Percentiles rank a stretch among this genome's conserved stretches.
phyloP scores from a whole-genome alignment of 2,888 invertebrate genomes.

The Ectemnius cavifrons region DNA sequence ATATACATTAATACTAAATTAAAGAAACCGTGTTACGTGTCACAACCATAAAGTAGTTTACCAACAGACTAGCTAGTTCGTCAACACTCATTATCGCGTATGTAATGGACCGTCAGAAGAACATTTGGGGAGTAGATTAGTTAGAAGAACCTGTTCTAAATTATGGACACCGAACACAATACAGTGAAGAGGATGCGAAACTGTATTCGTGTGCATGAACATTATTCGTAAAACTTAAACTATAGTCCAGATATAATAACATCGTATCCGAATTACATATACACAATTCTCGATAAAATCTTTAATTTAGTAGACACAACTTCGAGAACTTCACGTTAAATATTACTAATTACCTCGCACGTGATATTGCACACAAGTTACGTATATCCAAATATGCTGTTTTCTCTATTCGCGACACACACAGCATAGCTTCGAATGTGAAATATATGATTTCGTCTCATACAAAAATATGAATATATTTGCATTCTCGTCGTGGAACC shows the following conservation, averaged over 20 bases:
- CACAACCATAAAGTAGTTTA: slow-evolving; percentile 10
- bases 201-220: slow-evolving; percentile 14
- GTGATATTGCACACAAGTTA: slow-evolving; percentile 5
- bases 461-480: slow-evolving; percentile 57
- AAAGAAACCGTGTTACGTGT: background rate
- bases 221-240: slow-evolving; percentile 29
- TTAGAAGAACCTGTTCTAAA: slow-evolving; percentile 12
- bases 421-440: slow-evolving; percentile 27
- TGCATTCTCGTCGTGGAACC: slow-evolving; percentile 30
- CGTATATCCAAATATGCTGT: slow-evolving; percentile 10
- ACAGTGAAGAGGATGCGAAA: slow-evolving; percentile 25
- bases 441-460: slow-evolving; percentile 33
- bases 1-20: background rate
- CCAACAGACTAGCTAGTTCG: background rate
- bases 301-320: too few species aligned
- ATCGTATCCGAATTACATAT: too few species aligned
- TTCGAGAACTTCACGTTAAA: too few species aligned
- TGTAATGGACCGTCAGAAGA: slow-evolving; percentile 7
- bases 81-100: background rate
- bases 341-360: too few species aligned
- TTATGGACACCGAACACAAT: slow-evolving; percentile 46
- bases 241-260: too few species aligned
- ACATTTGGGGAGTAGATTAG: slow-evolving; percentile 16
- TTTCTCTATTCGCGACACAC: too few species aligned
- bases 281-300: too few species aligned